phyloP scores from a whole-genome alignment of 2,888 invertebrate species.

The Tiliacea citrago region DNA sequence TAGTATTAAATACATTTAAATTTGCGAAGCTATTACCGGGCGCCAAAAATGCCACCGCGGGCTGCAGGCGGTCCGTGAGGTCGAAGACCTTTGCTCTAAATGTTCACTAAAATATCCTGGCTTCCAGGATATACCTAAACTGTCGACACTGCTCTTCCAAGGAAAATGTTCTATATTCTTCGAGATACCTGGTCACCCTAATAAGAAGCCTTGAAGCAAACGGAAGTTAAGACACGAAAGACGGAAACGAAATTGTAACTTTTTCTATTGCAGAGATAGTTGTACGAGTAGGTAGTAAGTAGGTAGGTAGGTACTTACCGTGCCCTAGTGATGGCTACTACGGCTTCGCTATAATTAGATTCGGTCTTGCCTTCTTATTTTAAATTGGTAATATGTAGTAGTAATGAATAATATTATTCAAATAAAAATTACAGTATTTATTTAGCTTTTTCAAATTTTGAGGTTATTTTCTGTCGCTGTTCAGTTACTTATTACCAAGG shows the following conservation, averaged over 20 bases:
- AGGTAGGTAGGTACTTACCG: constrained; percentile 1
- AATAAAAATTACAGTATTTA: too few relatives aligned
- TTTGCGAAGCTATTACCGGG: too few relatives aligned
- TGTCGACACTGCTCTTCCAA: background rate
- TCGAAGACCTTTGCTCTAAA: too few relatives aligned
- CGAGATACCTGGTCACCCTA: constrained; percentile 65
- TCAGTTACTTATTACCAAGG: too few relatives aligned
- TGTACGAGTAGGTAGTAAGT: constrained; percentile 39
- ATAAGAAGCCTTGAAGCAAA: constrained; percentile 73
- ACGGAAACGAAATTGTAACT: constrained; percentile 82
- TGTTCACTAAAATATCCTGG: background rate
- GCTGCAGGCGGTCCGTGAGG: too few relatives aligned
- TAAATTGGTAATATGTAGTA: background rate
- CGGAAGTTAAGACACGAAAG: constrained; percentile 81
- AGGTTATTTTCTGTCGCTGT: too few relatives aligned
- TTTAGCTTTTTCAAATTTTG: too few relatives aligned
- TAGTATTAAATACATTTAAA: too few relatives aligned
- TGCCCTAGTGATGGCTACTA: constrained; percentile 63
- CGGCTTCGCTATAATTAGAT: constrained; percentile 75
- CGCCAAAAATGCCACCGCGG: too few relatives aligned
- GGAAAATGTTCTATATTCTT: background rate
- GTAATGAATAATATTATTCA: too few relatives aligned
- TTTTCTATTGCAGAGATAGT: constrained; percentile 76
- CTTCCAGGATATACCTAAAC: background rate
- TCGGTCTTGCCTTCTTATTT: constrained; percentile 38